Evolutionary conservation across 2,113 vertebrate species (phyloP).

Genomic region (Lamprologus tigripictilis): DNA sequence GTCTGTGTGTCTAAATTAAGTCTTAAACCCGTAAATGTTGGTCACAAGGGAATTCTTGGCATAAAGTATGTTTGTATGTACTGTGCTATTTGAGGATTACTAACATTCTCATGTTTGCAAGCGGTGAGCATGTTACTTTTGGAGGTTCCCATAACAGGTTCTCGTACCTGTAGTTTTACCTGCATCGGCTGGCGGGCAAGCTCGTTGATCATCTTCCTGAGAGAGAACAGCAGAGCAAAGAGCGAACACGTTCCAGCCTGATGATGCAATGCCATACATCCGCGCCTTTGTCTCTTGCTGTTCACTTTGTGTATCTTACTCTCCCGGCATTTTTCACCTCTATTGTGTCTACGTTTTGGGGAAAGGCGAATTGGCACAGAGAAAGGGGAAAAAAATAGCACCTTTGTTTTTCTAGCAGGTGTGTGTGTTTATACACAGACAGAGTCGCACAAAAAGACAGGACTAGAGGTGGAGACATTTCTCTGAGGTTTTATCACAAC

Average conservation of each 20-base stretch:
- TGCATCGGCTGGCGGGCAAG: neutral
- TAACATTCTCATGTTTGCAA: neutral
- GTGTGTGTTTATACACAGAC: neutral
- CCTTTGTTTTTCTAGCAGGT: conserved; percentile 40
- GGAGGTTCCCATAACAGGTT: neutral
- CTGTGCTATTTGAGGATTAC: neutral
- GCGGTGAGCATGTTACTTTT: neutral
- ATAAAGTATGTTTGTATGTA: neutral
- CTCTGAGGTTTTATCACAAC: neutral
- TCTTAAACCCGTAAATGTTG: neutral
- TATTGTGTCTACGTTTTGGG: conserved; percentile 5
- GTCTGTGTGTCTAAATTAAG: neutral
- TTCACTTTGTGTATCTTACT: neutral
- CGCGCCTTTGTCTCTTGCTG: neutral
- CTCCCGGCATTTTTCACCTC: neutral
- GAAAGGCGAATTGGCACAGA: conserved; percentile 10
- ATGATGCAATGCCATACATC: neutral
- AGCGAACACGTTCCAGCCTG: neutral
- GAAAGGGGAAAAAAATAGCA: neutral
- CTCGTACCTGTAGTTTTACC: neutral
- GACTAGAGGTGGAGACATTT: conserved; percentile 14
- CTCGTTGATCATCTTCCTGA: neutral
- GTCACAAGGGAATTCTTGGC: neutral
- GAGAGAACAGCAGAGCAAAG: neutral
- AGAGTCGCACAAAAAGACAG: conserved; percentile 29